phyloP scores from a whole-genome alignment of 2,888 invertebrate genomes.

The Trachelus troglodyta region DNA sequence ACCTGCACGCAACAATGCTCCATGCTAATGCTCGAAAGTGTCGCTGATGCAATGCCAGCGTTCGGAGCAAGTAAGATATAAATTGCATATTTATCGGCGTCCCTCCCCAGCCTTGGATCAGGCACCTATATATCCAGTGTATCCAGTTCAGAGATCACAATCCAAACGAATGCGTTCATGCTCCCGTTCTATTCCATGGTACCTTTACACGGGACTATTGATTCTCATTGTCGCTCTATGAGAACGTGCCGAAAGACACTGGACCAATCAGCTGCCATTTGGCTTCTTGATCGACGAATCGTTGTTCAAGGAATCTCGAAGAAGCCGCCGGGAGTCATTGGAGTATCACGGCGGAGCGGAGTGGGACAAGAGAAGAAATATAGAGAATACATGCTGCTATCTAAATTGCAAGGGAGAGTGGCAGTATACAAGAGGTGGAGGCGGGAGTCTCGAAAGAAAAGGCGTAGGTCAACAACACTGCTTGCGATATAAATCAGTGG shows the following conservation, averaged over 20 bases:
- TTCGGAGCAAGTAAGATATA: conserved; percentile 41
- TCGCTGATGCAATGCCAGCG: conserved; percentile 47
- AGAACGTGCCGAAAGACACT: not conserved
- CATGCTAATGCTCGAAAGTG: conserved; percentile 52
- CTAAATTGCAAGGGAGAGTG: conserved; percentile 1
- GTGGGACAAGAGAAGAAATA: not conserved
- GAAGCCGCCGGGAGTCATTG: not conserved
- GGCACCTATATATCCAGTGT: conserved; percentile 15
- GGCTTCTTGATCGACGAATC: not conserved
- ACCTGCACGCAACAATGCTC: conserved; percentile 42
- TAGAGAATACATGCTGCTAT: not conserved
- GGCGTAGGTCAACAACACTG: conserved; percentile 32
- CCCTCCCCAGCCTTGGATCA: conserved; percentile 5
- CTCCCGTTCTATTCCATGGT: conserved; percentile 29
- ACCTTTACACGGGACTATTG: not conserved
- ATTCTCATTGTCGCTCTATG: not conserved
- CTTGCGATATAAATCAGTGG: conserved; percentile 30
- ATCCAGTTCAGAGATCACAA: conserved; percentile 44
- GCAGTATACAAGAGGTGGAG: not conserved
- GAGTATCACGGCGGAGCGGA: not conserved
- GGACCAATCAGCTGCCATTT: not conserved
- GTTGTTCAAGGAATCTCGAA: not conserved
- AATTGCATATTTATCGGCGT: conserved; percentile 49
- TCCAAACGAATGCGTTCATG: conserved; percentile 36
- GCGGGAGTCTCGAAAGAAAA: conserved; percentile 6